phyloP scores from a whole-genome alignment of 2,888 invertebrate species.

The Drosophila anomelani region DNA sequence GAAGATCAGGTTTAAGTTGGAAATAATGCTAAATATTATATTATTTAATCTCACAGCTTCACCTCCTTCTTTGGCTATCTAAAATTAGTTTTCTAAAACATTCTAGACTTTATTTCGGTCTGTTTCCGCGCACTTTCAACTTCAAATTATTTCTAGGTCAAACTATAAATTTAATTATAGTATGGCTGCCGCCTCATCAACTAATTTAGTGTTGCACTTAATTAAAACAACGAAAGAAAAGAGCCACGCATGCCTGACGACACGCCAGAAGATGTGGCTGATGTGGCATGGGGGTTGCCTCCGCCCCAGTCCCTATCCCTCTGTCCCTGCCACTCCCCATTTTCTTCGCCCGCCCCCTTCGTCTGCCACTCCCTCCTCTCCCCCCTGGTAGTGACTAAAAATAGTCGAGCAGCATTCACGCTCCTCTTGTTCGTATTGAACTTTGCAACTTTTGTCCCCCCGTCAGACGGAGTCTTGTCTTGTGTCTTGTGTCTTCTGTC shows the following conservation, averaged over 20 bases:
- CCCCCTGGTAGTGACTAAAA: slow-evolving; percentile 53
- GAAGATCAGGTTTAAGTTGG: background rate
- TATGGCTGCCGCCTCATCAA: slow-evolving; percentile 49
- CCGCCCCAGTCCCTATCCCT: slow-evolving; percentile 5
- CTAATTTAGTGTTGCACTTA: slow-evolving; percentile 81
- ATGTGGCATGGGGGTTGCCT: slow-evolving; percentile 49
- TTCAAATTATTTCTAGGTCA: slow-evolving; percentile 77
- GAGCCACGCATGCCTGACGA: slow-evolving; percentile 56
- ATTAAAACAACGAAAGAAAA: slow-evolving; percentile 67
- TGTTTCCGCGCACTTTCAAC: slow-evolving; percentile 46
- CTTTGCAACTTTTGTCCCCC: slow-evolving; percentile 73
- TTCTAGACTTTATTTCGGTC: slow-evolving; percentile 19
- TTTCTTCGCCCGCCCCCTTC: slow-evolving; percentile 9
- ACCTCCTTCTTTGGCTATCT: background rate
- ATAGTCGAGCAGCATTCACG: slow-evolving; percentile 61
- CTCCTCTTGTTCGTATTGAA: slow-evolving; percentile 66
- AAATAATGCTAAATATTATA: background rate
- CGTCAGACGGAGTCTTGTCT: slow-evolving; percentile 44
- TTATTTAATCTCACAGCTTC: background rate
- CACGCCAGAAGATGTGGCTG: slow-evolving; percentile 47
- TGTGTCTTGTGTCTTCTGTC: slow-evolving; percentile 46
- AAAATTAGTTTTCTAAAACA: slow-evolving; percentile 18
- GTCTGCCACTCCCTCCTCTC: slow-evolving; percentile 2
- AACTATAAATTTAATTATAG: slow-evolving; percentile 70
- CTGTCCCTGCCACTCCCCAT: slow-evolving; percentile 32